phyloP scores from a whole-genome alignment of 2,113 vertebrate species.

The Galbula dea region DNA sequence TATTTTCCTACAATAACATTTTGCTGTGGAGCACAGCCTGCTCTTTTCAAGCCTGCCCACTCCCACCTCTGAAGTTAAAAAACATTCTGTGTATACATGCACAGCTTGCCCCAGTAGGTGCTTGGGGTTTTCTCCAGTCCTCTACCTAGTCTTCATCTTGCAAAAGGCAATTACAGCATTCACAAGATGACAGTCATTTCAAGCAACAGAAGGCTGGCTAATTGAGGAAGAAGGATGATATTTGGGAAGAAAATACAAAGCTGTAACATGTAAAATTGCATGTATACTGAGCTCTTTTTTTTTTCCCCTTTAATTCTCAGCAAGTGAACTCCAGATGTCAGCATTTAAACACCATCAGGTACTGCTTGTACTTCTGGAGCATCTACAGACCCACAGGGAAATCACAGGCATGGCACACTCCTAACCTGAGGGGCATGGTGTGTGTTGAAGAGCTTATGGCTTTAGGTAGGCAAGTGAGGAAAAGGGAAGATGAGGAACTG shows the following conservation, averaged over 20 bases:
- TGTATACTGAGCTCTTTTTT: background rate
- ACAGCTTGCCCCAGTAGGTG: background rate
- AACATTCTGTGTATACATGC: background rate
- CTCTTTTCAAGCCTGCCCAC: background rate
- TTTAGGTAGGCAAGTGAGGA: background rate
- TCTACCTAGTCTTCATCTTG: slow-evolving; percentile 16
- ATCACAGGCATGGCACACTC: background rate
- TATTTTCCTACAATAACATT: background rate
- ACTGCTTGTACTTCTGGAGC: background rate
- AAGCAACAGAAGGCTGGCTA: slow-evolving; percentile 6
- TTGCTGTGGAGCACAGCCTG: background rate
- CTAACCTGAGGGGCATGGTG: background rate
- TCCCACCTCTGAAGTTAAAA: background rate
- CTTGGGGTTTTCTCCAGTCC: background rate
- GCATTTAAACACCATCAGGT: slow-evolving; percentile 27
- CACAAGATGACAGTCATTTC: background rate
- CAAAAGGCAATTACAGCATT: background rate
- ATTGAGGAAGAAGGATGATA: slow-evolving; percentile 13
- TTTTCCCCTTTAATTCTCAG: background rate
- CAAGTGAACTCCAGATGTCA: slow-evolving; percentile 38
- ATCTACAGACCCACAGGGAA: background rate
- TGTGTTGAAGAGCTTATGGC: background rate
- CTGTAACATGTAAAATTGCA: slow-evolving; percentile 3
- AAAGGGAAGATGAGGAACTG: background rate
- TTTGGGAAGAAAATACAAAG: slow-evolving; percentile 31